A percentile compares a stretch with the other conserved stretches of the same genome.
Evolutionary conservation across 2,888 invertebrate genomes (phyloP).

Genomic region (Cataglyphis livida): DNA sequence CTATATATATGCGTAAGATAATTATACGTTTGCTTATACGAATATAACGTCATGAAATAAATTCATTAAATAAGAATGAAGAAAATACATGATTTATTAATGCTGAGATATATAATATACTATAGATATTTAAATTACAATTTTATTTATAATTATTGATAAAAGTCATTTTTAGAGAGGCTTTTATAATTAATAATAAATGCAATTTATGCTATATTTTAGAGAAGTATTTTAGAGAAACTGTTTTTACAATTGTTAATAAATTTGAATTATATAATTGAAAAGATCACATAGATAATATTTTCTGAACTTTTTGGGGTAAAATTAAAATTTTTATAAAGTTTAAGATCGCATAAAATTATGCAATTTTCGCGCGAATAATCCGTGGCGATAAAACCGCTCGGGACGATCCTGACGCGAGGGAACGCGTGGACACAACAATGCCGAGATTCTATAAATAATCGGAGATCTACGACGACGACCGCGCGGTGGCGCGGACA

Average conservation of each 20-base stretch:
- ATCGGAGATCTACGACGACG: slow-evolving; percentile 39
- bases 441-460: slow-evolving; percentile 75
- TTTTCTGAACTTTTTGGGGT: not conserved
- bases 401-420: slow-evolving; percentile 20
- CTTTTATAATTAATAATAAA: not conserved
- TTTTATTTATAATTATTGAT: not conserved
- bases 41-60: not conserved
- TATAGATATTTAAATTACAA: not conserved
- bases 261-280: not conserved
- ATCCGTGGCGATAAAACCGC: not conserved
- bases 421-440: slow-evolving; percentile 66
- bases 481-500: slow-evolving; percentile 26
- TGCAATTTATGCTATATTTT: not conserved
- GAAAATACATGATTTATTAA: not conserved
- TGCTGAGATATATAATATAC: not conserved
- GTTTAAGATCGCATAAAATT: not conserved
- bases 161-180: not conserved
- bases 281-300: not conserved
- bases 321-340: not conserved
- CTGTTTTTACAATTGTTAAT: not conserved
- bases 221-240: not conserved
- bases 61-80: not conserved
- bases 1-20: not conserved
- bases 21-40: not conserved
- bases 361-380: not conserved